These are phyloP conservation scores for Heliconius congener DNA, from an alignment of 1,140 invertebrate genomes.

Conservation along the genomic window DNA sequence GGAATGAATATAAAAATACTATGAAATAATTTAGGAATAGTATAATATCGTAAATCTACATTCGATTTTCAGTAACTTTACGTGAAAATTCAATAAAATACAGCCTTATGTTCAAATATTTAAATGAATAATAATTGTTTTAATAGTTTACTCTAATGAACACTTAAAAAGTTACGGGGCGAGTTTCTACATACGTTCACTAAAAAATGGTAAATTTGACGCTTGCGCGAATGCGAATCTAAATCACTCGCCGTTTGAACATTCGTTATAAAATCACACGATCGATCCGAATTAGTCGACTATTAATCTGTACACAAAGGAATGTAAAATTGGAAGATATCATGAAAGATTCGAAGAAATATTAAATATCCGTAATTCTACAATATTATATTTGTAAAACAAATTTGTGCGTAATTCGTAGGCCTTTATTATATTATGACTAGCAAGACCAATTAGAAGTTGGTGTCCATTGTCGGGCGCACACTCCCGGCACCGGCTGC, in stretches of 20 bases:
- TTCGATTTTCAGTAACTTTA: constrained; percentile 62
- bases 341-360: constrained; percentile 48
- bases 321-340: constrained; percentile 73
- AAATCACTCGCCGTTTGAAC: constrained; percentile 65
- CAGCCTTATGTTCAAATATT: constrained; percentile 70
- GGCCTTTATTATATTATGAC: constrained; percentile 75
- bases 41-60: constrained; percentile 67
- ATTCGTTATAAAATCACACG: constrained; percentile 67
- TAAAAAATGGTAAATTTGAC: constrained; percentile 69
- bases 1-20: constrained; percentile 81
- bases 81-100: constrained; percentile 68
- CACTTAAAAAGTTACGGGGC: constrained; percentile 74
- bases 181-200: constrained; percentile 45
- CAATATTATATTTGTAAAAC: constrained; percentile 41
- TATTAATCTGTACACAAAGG: constrained; percentile 58
- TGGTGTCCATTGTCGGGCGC: background rate
- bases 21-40: constrained; percentile 78
- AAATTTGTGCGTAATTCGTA: constrained; percentile 72
- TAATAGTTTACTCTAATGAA: constrained; percentile 78
- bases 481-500: constrained; percentile 21
- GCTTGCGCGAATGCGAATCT: constrained; percentile 47
- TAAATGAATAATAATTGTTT: constrained; percentile 71
- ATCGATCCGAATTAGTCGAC: constrained; percentile 35
- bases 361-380: constrained; percentile 32
- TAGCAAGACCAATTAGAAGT: constrained; percentile 68